phyloP scores from a whole-genome alignment of 2,888 invertebrate species.

The Eupelmus urozonus region DNA sequence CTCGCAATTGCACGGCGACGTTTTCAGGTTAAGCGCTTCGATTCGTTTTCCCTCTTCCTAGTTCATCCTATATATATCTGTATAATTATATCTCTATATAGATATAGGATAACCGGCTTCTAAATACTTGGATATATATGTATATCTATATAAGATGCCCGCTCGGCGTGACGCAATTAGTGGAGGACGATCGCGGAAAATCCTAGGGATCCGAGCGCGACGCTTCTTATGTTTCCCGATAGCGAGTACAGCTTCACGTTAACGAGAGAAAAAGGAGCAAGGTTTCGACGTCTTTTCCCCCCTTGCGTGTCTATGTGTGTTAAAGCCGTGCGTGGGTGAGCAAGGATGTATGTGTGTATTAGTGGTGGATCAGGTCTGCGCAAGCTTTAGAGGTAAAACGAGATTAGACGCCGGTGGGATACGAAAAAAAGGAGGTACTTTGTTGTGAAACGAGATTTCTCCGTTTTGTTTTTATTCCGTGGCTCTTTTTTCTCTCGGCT shows the following conservation, averaged over 20 bases:
- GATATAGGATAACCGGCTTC: no score
- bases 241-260: conserved; percentile 48
- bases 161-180: conserved; percentile 57
- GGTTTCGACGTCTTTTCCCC: conserved; percentile 16
- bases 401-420: conserved; percentile 55
- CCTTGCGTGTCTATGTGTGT: not conserved
- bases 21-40: conserved; percentile 13
- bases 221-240: conserved; percentile 56
- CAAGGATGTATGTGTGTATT: conserved; percentile 18
- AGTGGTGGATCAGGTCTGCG: conserved; percentile 31
- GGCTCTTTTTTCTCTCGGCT: conserved; percentile 2
- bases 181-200: conserved; percentile 57
- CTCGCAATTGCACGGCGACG: not conserved
- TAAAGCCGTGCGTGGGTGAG: not conserved
- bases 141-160: not conserved
- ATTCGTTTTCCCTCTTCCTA: not conserved
- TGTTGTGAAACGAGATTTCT: conserved; percentile 56
- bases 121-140: no score
- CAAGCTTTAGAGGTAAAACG: conserved; percentile 46
- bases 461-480: conserved; percentile 44
- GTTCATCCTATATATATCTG: not conserved
- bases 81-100: no score
- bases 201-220: conserved; percentile 51
- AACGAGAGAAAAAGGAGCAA: conserved; percentile 56
- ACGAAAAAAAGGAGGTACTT: conserved; percentile 54